These are phyloP conservation scores for Prunella himalayana DNA, from an alignment of 2,113 vertebrate genomes.

Conservation along the genomic window DNA sequence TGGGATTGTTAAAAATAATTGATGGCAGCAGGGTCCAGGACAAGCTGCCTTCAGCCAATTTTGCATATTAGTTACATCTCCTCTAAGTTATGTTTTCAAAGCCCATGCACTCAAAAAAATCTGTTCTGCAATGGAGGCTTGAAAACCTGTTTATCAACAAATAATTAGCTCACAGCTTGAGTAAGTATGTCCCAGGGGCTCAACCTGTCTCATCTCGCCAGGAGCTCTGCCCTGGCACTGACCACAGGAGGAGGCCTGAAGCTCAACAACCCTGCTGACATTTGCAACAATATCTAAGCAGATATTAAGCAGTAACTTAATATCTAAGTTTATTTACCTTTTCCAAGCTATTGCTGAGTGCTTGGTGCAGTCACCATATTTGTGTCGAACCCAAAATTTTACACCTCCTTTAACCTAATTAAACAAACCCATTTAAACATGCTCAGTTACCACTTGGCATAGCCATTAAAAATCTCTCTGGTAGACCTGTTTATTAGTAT, in stretches of 20 bases:
- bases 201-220: not conserved
- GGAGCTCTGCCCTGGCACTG: not conserved
- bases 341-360: not conserved
- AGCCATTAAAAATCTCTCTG: not conserved
- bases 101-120: not conserved
- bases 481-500: not conserved
- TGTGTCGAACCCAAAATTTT: not conserved
- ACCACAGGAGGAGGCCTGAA: not conserved
- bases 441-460: not conserved
- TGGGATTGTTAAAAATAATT: conserved; percentile 4
- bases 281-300: not conserved
- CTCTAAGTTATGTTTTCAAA: not conserved
- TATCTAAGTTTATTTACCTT: not conserved
- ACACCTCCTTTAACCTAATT: not conserved
- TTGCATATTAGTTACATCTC: not conserved
- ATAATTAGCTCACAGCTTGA: not conserved
- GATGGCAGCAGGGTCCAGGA: not conserved
- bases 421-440: not conserved
- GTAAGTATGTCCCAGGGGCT: not conserved
- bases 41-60: not conserved
- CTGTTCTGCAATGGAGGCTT: not conserved
- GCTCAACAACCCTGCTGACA: not conserved
- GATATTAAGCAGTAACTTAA: too few relatives aligned
- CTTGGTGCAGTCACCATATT: not conserved
- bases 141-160: conserved; percentile 1